Evolutionary conservation across 2,888 invertebrate genomes (phyloP), one percentile per base, ranked within the genome.

Genomic region (Diaphora mendica): DNA sequence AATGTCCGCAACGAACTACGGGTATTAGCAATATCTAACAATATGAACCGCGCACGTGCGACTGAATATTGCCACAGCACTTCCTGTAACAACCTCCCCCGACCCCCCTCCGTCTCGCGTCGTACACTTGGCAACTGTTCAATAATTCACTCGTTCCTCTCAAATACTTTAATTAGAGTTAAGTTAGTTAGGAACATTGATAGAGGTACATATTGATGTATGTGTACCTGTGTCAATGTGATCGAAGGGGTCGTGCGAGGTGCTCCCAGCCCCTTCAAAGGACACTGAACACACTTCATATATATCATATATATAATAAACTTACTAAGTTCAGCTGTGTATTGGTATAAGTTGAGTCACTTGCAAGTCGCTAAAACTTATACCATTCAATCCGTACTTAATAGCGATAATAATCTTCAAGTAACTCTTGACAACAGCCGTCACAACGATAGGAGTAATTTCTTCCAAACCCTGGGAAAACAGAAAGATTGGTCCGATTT

Each of bases 111-210:
- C 30, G 33, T 35, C 30, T 23, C 15, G 15, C 51, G 62, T 33
- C 68, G 48, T 64, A 26, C 62, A 23, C 39, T 68, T 73, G 71
- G 72, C 71, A 55, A 69, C 33, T 39, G 65, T 30, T 69, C 77
- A 71, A 75, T 66, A 67, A 64, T 69, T 68, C 68, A 72, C 67
- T 70, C 55, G 51, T 51, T 68, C 9, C 44, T 59, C 70, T 70
- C 67, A 70, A 48, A 70, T 44, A 73, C 64, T 69, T 68, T 65
- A 68, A 72, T 68, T 64, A 69, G 30, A 68, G 23, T 51, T 64
- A 39, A 64, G 51, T 51, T 68, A 68, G 48, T 67, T 55, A n/a
- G 35, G n/a, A 55, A 62, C 62, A 26, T 26, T n/a, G 33, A 62
- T 44, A 11, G 33, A 11, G 59, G 39, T 42, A 23, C 33, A 42